Evolutionary conservation across 2,797 vertebrate species (phyloP).

Genomic region (Phylloscopus collybita): DNA sequence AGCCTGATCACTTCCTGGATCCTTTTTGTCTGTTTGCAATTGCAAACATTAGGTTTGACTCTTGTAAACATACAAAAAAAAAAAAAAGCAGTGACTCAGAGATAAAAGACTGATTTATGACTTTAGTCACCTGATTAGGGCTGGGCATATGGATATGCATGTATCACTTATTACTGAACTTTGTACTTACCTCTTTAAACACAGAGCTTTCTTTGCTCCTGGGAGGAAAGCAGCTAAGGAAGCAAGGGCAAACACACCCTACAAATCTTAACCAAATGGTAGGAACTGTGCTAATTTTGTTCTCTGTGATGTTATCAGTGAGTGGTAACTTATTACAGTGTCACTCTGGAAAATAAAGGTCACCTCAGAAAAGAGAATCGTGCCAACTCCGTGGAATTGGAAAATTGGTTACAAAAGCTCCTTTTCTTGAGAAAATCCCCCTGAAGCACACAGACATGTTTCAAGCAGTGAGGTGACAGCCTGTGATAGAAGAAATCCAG

Average conservation of each 20-base stretch:
- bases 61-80: not conserved
- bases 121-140: not conserved
- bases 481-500: not conserved
- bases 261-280: not conserved
- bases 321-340: slow-evolving; percentile 1
- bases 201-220: not conserved
- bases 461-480: slow-evolving; percentile 3
- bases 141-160: not conserved
- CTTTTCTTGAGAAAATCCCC: slow-evolving; percentile 1
- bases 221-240: not conserved
- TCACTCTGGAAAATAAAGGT: slow-evolving; percentile 38
- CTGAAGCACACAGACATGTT: not conserved
- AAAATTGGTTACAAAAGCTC: not conserved
- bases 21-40: not conserved
- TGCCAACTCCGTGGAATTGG: not conserved
- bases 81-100: not conserved
- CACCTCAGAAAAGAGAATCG: not conserved
- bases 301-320: slow-evolving; percentile 4
- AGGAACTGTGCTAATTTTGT: not conserved
- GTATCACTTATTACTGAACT: not conserved
- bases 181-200: slow-evolving; percentile 2
- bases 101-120: not conserved
- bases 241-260: not conserved
- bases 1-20: not conserved
- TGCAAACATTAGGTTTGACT: not conserved